A percentile compares a stretch with the other conserved stretches of the same genome.
phyloP scores from a whole-genome alignment of 1,140 invertebrate species.

The Drosophila nikananu region DNA sequence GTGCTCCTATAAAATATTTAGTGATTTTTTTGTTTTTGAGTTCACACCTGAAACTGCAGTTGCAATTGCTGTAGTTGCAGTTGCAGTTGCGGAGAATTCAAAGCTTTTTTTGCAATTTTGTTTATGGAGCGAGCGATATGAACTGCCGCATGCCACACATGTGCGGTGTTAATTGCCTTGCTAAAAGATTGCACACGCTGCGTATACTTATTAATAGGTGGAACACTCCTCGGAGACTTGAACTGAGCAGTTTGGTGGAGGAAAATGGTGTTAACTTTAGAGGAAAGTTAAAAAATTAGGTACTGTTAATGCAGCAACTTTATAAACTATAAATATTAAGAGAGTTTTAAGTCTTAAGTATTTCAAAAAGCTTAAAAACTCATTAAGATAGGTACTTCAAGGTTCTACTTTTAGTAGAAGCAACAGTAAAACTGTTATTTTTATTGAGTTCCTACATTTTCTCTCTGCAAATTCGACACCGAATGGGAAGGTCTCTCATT shows the following conservation, averaged over 20 bases:
- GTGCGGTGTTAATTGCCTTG: slow-evolving; percentile 45
- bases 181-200: slow-evolving; percentile 46
- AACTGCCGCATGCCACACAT: slow-evolving; percentile 31
- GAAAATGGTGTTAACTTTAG: background rate
- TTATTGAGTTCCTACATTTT: background rate
- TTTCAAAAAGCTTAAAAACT: background rate
- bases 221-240: background rate
- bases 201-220: slow-evolving; percentile 59
- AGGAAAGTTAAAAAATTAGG: background rate
- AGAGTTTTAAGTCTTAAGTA: background rate
- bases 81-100: slow-evolving; percentile 36
- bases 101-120: slow-evolving; percentile 47
- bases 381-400: too few relatives aligned
- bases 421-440: background rate
- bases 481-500: slow-evolving; percentile 18
- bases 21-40: slow-evolving; percentile 23
- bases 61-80: slow-evolving; percentile 12
- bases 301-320: too few relatives aligned
- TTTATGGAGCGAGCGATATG: slow-evolving; percentile 46
- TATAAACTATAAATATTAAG: too few relatives aligned
- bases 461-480: slow-evolving; percentile 18
- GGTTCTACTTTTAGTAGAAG: background rate
- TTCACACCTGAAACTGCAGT: slow-evolving; percentile 63
- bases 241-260: background rate
- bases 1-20: slow-evolving; percentile 40